Evolutionary conservation across 2,797 vertebrate species (phyloP), one percentile per base, ranked within the genome.

Genomic region (Siniperca undulata): DNA sequence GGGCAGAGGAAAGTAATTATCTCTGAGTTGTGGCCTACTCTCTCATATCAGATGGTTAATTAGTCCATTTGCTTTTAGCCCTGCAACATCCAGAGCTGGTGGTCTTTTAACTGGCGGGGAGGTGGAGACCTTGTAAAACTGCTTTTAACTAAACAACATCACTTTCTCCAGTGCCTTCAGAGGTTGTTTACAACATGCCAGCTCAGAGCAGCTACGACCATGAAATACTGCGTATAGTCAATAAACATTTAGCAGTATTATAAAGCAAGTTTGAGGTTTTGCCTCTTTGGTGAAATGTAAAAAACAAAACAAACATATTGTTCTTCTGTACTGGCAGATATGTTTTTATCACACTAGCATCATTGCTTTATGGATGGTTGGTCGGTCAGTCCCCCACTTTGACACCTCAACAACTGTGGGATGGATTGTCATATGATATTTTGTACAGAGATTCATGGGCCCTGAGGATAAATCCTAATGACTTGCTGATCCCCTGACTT

Each of bases 1-100:
- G 65, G 83, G 84, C 93, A 92, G 90, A 93, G 92, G 90, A 88
- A 92, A 94, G 87, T 77, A 79, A 90, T 95, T 93, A 91, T 89
- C 86, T 87, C 74, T 60, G 74, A 83, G 82, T 64, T 40, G 78
- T 52, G 82, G 86, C 77, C 80, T 72, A 3, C 61, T 80, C 82
- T 83, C 88, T 91, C 59, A 55, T 79, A 91, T 92, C 90, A 88
- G 87, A 91, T 81, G 86, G 62, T 88, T 89, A 91, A 94, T 94
- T 91, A 90, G 85, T 87, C 74, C 70, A 72, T 90, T 89, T 92
- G 83, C 85, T 91, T 76, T 86, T 13, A 91, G 82, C 69, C 48
- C 30, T 3, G 79, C 48, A 81, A 69, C 89, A 85, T 90, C 77
- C 78, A 84, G 89, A 89, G 76, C 85, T 16, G 88, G 80, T 86